phyloP scores from a whole-genome alignment of 1,140 invertebrate genomes.

The Zaprionus vittiger region DNA sequence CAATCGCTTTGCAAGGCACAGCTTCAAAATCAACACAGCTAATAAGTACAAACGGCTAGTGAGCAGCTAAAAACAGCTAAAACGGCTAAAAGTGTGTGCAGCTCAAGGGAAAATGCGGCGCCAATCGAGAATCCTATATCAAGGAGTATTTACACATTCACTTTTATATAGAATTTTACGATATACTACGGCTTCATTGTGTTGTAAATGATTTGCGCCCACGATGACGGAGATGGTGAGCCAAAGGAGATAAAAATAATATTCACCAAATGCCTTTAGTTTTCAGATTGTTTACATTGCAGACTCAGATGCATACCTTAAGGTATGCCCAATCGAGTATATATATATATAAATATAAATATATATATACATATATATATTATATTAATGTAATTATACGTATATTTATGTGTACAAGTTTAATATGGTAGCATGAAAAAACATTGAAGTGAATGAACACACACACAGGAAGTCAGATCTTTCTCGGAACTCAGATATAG shows the following conservation, averaged over 20 bases:
- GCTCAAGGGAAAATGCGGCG: not conserved
- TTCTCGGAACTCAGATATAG: not conserved
- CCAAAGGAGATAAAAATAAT: conserved; percentile 31
- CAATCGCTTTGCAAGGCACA: conserved; percentile 32
- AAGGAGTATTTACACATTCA: conserved; percentile 30
- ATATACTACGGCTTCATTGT: conserved; percentile 50
- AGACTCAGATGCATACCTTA: conserved; percentile 2
- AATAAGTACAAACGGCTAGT: not conserved
- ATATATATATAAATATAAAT: conserved; percentile 19
- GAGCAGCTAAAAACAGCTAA: not conserved
- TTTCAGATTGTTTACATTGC: conserved; percentile 54
- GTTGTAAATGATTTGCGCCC: conserved; percentile 40
- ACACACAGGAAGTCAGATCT: not conserved
- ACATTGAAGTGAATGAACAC: not conserved
- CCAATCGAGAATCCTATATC: conserved; percentile 28
- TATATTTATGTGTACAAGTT: conserved; percentile 7
- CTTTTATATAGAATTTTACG: conserved; percentile 3
- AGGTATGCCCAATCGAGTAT: conserved; percentile 14
- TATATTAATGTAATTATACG: not conserved
- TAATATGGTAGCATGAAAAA: conserved; percentile 22
- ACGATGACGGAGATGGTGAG: conserved; percentile 15
- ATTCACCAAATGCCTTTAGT: conserved; percentile 81
- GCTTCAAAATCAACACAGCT: conserved; percentile 9
- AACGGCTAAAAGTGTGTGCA: conserved; percentile 17
- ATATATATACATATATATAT: not conserved